A percentile compares a stretch with the other conserved stretches of the same genome.
These are phyloP conservation scores for Carlito syrichta DNA, from an alignment of 2,113 vertebrate genomes.

Conservation along the genomic window DNA sequence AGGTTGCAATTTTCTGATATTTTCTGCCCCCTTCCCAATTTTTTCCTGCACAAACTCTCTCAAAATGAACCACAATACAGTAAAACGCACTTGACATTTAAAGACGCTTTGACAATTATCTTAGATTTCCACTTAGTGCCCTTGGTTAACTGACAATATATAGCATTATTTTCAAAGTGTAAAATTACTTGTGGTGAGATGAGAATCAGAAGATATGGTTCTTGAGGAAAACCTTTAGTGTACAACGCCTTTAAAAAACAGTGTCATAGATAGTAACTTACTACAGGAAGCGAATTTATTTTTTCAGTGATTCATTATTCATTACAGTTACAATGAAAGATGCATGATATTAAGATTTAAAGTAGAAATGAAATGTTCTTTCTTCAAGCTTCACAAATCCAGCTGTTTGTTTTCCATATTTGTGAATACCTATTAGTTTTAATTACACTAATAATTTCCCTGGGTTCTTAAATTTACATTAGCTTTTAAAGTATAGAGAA, in stretches of 20 bases:
- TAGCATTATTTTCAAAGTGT: conserved; percentile 19
- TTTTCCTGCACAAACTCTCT: neutral
- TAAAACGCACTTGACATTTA: neutral
- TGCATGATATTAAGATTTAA: neutral
- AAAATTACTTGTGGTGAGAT: neutral
- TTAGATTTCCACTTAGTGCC: conserved; percentile 21
- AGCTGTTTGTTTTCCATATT: conserved; percentile 26
- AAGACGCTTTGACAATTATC: neutral
- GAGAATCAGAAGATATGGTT: neutral
- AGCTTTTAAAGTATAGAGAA: conserved; percentile 51
- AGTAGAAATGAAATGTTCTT: neutral
- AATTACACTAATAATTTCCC: conserved; percentile 55
- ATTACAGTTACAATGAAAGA: neutral
- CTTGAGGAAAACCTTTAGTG: neutral
- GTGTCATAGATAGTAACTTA: neutral
- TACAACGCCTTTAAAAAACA: neutral
- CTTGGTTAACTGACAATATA: neutral
- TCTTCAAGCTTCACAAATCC: neutral
- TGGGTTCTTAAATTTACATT: conserved; percentile 31
- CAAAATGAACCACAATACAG: neutral
- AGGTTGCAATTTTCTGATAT: neutral
- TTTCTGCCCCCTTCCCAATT: neutral
- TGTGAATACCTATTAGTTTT: conserved; percentile 33
- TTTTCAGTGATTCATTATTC: conserved; percentile 26
- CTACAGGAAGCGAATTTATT: neutral